These are phyloP conservation scores for Acanthochromis polyacanthus DNA, from an alignment of 2,113 vertebrate genomes.

Conservation along the genomic window DNA sequence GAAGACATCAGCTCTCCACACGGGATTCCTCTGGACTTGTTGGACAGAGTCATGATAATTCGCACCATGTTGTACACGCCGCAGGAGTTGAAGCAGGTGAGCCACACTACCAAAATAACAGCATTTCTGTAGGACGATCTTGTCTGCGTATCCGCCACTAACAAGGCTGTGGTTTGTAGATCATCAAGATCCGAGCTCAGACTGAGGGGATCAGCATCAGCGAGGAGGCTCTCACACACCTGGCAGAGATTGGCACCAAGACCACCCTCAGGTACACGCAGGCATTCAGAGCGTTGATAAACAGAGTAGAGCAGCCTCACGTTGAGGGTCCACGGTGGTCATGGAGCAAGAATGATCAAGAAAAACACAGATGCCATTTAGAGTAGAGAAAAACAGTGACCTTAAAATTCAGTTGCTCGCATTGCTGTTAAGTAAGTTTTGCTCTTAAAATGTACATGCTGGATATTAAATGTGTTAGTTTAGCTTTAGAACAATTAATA, in stretches of 20 bases:
- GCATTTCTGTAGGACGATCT: neutral
- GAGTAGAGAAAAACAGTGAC: too few species aligned
- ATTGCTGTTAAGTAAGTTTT: too few species aligned
- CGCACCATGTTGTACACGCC: conserved; percentile 97
- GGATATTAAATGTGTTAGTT: too few species aligned
- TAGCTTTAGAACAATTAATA: too few species aligned
- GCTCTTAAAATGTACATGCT: too few species aligned
- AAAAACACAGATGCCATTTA: too few species aligned
- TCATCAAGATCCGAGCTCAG: conserved; percentile 97
- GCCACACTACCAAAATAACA: neutral
- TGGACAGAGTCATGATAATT: conserved; percentile 98
- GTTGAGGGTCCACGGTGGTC: neutral
- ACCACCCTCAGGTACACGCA: conserved; percentile 92
- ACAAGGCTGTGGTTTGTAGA: conserved; percentile 80
- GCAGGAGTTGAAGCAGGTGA: conserved; percentile 98
- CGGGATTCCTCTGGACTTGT: conserved; percentile 94
- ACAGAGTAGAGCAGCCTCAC: neutral
- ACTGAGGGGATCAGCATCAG: conserved; percentile 95
- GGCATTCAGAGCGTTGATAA: neutral
- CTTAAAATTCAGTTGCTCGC: too few species aligned
- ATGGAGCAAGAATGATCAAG: too few species aligned
- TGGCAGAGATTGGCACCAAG: conserved; percentile 97
- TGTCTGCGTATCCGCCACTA: conserved; percentile 1
- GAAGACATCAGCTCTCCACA: conserved; percentile 96
- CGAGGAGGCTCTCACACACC: conserved; percentile 92